Percentiles rank a stretch among this genome's conserved stretches.
These are phyloP conservation scores for Linnaemya vulpina DNA, from an alignment of 2,888 invertebrate genomes.

Conservation along the genomic window DNA sequence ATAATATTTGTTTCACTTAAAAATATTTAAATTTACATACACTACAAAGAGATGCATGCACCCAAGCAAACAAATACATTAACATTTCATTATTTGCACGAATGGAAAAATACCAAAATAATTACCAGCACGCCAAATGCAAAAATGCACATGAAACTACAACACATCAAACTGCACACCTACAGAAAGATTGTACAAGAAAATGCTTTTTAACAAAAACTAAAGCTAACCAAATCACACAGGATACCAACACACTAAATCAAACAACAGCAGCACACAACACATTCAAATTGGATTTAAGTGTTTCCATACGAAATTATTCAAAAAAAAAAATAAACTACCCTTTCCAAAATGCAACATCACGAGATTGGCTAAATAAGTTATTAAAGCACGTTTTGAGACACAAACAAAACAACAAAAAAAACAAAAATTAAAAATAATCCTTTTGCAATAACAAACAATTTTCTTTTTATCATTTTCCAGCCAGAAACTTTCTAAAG, in stretches of 20 bases:
- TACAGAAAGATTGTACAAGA: background rate
- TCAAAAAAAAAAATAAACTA: background rate
- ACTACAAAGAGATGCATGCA: slow-evolving; percentile 33
- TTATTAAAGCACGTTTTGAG: slow-evolving; percentile 13
- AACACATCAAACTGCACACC: slow-evolving; percentile 6
- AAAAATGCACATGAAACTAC: slow-evolving; percentile 28
- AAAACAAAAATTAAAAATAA: no score
- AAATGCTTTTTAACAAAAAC: slow-evolving; percentile 19
- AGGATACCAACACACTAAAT: slow-evolving; percentile 23
- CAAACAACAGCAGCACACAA: slow-evolving; percentile 21
- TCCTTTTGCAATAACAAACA: slow-evolving; percentile 9
- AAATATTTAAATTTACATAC: slow-evolving; percentile 22
- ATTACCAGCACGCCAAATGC: slow-evolving; percentile 21
- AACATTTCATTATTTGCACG: slow-evolving; percentile 18
- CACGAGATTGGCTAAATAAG: slow-evolving; percentile 35
- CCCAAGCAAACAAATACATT: slow-evolving; percentile 11
- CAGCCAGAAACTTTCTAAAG: slow-evolving; percentile 8
- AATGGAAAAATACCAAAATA: slow-evolving; percentile 26
- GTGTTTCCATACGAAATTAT: background rate
- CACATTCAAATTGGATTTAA: slow-evolving; percentile 28
- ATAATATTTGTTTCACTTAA: slow-evolving; percentile 5
- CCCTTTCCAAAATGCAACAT: background rate
- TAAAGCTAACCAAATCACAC: slow-evolving; percentile 27
- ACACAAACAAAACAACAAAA: slow-evolving; percentile 19
- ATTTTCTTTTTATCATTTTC: slow-evolving; percentile 47